These are phyloP conservation scores for Crenuchus spilurus DNA, from an alignment of 2,797 vertebrate genomes.

Conservation along the genomic window DNA sequence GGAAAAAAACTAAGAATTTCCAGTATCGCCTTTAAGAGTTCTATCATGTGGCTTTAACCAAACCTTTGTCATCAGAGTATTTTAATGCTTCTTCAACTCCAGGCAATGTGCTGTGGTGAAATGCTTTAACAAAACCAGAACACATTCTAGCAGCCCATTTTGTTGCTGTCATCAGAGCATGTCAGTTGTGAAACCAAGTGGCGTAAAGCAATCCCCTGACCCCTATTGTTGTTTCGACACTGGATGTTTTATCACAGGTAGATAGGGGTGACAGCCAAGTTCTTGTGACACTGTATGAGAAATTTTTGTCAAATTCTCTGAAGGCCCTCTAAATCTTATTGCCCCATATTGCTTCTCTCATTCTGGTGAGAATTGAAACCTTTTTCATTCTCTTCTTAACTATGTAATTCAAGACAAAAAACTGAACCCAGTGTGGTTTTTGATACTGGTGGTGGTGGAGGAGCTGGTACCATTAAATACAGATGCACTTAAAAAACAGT, in stretches of 20 bases:
- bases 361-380: constrained; percentile 39
- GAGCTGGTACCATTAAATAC: background rate
- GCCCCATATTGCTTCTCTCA: constrained; percentile 23
- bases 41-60: background rate
- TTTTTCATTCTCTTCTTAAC: constrained; percentile 3
- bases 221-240: background rate
- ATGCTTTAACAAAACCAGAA: background rate
- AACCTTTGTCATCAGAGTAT: background rate
- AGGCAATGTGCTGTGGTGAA: background rate
- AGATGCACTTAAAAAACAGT: constrained; percentile 2
- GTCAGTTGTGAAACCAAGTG: background rate
- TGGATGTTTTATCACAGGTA: background rate
- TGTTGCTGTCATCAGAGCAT: background rate
- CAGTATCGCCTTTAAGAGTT: no score
- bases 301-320: constrained; percentile 58
- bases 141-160: background rate
- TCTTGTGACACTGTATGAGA: constrained; percentile 34
- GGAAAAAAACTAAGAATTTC: no score
- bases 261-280: background rate
- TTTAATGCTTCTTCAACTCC: background rate
- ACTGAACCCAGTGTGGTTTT: background rate
- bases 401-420: constrained; percentile 9
- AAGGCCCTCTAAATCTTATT: constrained; percentile 39
- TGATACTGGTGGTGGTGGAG: no score
- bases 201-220: background rate